A percentile compares a stretch with the other conserved stretches of the same genome.
Evolutionary conservation across 2,888 invertebrate species (phyloP).

Genomic region (Diarsia brunnea): DNA sequence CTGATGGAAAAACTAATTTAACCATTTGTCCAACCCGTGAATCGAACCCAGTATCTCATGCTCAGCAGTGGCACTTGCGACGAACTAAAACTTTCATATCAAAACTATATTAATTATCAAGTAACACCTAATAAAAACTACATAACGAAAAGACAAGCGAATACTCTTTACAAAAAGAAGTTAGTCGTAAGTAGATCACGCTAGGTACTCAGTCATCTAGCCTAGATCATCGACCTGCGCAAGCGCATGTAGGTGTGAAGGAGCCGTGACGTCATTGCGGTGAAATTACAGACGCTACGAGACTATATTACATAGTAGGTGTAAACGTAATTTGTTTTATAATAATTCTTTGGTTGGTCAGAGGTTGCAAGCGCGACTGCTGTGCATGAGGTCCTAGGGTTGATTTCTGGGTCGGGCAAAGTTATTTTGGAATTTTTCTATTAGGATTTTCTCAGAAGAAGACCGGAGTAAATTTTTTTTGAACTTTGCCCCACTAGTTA

Average conservation of each 20-base stretch:
- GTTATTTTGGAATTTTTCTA: not conserved
- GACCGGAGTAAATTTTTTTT: not conserved
- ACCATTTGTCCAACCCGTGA: too few species aligned
- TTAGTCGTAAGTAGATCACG: conserved; percentile 37
- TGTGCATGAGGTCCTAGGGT: not conserved
- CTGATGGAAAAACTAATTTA: too few species aligned
- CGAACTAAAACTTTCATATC: too few species aligned
- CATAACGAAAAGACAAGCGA: not conserved
- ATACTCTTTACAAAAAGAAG: not conserved
- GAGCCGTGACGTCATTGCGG: conserved; percentile 49
- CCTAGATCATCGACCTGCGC: conserved; percentile 60
- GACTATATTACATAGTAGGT: conserved; percentile 23
- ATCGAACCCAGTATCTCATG: too few species aligned
- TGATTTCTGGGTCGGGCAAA: not conserved
- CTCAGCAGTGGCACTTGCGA: too few species aligned
- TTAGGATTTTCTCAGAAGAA: not conserved
- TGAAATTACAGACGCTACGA: conserved; percentile 53
- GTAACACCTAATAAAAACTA: not conserved
- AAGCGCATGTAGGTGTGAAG: conserved; percentile 49
- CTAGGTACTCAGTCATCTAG: conserved; percentile 26
- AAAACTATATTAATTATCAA: not conserved
- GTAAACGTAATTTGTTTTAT: conserved; percentile 43
- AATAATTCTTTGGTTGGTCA: conserved; percentile 8
- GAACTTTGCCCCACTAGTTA: too few species aligned
- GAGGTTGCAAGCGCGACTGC: not conserved